phyloP scores from a whole-genome alignment of 2,113 vertebrate species.

The Podilymbus podiceps region DNA sequence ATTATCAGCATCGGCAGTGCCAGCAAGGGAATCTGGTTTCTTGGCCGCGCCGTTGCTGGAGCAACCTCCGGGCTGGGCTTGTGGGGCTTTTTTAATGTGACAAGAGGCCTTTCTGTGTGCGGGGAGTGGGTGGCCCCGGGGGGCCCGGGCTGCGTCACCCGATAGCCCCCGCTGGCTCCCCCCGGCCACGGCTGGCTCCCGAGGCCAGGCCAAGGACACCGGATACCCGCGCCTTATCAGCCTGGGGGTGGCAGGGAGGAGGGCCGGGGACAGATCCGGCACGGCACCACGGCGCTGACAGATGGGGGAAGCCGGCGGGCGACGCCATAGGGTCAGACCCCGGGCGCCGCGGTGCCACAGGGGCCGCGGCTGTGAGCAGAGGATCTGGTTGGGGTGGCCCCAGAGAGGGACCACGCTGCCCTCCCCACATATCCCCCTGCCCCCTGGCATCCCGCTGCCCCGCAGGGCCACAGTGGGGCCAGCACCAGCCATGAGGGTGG shows the following conservation, averaged over 20 bases:
- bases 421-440: accelerated
- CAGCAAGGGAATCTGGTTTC: conserved; percentile 33
- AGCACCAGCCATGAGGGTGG: background rate
- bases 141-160: background rate
- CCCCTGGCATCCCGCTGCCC: accelerated
- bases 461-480: background rate
- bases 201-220: background rate
- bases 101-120: conserved; percentile 14
- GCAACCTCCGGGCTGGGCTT: background rate
- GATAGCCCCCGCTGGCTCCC: background rate
- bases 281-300: background rate
- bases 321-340: background rate
- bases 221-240: background rate
- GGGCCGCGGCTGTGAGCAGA: background rate
- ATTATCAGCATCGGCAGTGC: background rate
- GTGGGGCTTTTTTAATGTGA: background rate
- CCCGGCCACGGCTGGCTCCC: background rate
- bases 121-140: background rate
- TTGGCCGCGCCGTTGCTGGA: background rate
- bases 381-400: too few relatives aligned
- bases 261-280: background rate
- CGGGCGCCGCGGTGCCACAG: background rate
- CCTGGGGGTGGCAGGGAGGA: background rate
- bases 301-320: conserved; percentile 20
- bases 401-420: accelerated